phyloP scores from a whole-genome alignment of 64 coral and sea anemone species.

The Cladopsammia gracilis region DNA sequence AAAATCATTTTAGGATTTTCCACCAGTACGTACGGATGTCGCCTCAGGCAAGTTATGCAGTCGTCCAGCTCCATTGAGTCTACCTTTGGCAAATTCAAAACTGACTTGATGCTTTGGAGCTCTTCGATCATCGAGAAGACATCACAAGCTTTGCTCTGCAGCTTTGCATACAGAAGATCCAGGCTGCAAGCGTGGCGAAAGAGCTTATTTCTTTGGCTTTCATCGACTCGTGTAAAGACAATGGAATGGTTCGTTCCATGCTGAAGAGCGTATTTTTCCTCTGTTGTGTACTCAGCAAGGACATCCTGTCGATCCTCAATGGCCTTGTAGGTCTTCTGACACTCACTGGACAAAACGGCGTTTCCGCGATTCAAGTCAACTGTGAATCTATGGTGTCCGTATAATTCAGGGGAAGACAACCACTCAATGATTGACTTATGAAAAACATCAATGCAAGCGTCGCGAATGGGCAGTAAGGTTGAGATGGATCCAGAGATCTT shows the following conservation, averaged over 20 bases:
- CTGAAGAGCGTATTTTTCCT: slow-evolving; percentile 68
- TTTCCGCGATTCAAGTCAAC: slow-evolving; percentile 54
- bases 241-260: slow-evolving; percentile 64
- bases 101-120: slow-evolving; percentile 14
- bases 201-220: slow-evolving; percentile 12
- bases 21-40: slow-evolving; percentile 52
- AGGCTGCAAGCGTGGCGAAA: slow-evolving; percentile 55
- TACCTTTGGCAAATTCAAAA: background rate
- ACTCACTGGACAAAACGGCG: slow-evolving; percentile 47
- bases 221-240: slow-evolving; percentile 6
- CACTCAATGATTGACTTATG: slow-evolving; percentile 88
- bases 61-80: slow-evolving; percentile 39
- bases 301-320: slow-evolving; percentile 4
- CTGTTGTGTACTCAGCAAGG: slow-evolving; percentile 10
- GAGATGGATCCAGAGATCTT: slow-evolving; percentile 47
- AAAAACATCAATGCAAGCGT: slow-evolving; percentile 67
- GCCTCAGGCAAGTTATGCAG: slow-evolving; percentile 44
- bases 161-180: slow-evolving; percentile 63
- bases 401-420: slow-evolving; percentile 41
- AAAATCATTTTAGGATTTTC: slow-evolving; percentile 56
- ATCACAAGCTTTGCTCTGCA: slow-evolving; percentile 42
- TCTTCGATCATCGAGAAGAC: slow-evolving; percentile 77
- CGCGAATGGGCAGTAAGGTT: slow-evolving; percentile 54
- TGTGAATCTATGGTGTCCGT: slow-evolving; percentile 60
- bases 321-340: slow-evolving; percentile 26